These are phyloP conservation scores for Hippocampus kuda DNA, from an alignment of 2,797 vertebrate genomes.

Conservation along the genomic window DNA sequence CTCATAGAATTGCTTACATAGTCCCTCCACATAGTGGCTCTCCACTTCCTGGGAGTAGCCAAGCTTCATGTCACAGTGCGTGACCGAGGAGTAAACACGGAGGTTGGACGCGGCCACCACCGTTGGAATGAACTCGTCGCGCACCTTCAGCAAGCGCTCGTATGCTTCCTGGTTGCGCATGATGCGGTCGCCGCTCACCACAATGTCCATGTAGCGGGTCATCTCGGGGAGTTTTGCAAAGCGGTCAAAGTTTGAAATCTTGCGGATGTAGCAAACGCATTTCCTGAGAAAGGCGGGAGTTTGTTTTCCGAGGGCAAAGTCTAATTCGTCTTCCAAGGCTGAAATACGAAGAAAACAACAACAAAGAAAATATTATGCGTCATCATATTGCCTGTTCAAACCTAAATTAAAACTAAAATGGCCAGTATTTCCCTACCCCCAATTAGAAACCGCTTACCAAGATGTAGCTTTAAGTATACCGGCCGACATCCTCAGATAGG, in stretches of 20 bases:
- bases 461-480: slow-evolving; percentile 2
- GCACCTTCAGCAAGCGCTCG: slow-evolving; percentile 89
- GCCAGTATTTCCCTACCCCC: not conserved
- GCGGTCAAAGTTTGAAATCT: slow-evolving; percentile 95
- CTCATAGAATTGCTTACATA: slow-evolving; percentile 98
- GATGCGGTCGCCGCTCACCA: slow-evolving; percentile 73
- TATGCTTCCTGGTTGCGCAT: slow-evolving; percentile 89
- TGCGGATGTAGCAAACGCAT: slow-evolving; percentile 98
- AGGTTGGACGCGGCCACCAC: slow-evolving; percentile 92
- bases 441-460: slow-evolving; percentile 11
- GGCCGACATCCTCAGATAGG: slow-evolving; percentile 11
- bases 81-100: slow-evolving; percentile 93
- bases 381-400: not conserved
- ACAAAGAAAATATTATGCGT: not conserved
- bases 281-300: slow-evolving; percentile 96
- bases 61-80: slow-evolving; percentile 97
- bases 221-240: slow-evolving; percentile 93
- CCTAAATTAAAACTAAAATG: not conserved
- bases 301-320: slow-evolving; percentile 97
- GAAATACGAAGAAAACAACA: slow-evolving; percentile 29
- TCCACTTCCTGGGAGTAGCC: slow-evolving; percentile 97
- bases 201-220: slow-evolving; percentile 89
- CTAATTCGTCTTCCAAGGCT: slow-evolving; percentile 96
- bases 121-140: slow-evolving; percentile 96
- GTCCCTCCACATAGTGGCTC: slow-evolving; percentile 94